Conservation (phyloP, 2,888 invertebrate species). For the Stenodema calcarata region DNA sequence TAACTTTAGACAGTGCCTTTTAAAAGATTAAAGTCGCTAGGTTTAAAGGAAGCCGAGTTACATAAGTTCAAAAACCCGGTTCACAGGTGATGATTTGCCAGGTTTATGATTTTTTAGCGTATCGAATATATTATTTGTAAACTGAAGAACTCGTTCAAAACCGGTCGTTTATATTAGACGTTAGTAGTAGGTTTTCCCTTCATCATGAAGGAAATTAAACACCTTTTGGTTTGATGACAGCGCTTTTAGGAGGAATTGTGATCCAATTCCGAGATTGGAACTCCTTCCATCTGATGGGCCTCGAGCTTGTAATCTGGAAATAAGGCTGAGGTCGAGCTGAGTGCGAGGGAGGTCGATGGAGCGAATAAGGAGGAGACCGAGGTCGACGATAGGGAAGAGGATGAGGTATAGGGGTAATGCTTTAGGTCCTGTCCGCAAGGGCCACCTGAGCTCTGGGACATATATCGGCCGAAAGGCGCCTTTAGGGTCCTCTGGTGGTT, state of each 20-base stretch:
- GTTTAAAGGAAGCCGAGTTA: too few relatives aligned
- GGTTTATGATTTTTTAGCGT: too few relatives aligned
- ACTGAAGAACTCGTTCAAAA: too few relatives aligned
- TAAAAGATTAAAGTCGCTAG: too few relatives aligned
- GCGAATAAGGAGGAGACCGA: not conserved
- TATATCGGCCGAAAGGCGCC: conserved; percentile 47
- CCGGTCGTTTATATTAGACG: too few relatives aligned
- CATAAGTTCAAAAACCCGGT: too few relatives aligned
- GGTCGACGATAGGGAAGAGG: not conserved
- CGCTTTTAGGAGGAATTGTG: not conserved
- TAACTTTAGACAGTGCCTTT: too few relatives aligned
- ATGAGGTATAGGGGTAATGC: not conserved
- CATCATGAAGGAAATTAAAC: too few relatives aligned
- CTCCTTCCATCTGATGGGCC: not conserved
- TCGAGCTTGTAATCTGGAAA: conserved; percentile 33
- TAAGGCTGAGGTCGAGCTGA: not conserved
- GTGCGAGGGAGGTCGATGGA: not conserved
- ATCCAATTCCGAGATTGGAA: conserved; percentile 6
- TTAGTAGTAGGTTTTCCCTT: too few relatives aligned
- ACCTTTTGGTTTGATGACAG: too few relatives aligned
- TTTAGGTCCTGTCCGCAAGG: conserved; percentile 42
- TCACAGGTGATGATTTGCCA: too few relatives aligned
- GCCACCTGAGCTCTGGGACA: conserved; percentile 44
- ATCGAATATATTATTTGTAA: too few relatives aligned
- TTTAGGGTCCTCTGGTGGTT: conserved; percentile 24